phyloP scores from a whole-genome alignment of 2,888 invertebrate genomes.

The Bedellia somnulentella region DNA sequence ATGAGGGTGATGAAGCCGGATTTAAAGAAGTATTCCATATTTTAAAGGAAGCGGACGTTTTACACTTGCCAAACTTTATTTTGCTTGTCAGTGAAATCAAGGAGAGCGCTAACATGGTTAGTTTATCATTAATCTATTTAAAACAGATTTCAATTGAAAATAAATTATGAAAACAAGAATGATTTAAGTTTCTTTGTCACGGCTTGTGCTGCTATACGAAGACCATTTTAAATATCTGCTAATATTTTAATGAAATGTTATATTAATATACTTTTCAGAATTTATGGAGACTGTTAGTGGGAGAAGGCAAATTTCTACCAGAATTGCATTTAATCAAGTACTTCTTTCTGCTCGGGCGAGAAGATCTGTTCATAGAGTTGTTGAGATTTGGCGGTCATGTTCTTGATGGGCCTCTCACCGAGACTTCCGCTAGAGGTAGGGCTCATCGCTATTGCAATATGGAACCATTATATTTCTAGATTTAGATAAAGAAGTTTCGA shows the following conservation, averaged over 20 bases:
- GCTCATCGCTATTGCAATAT: too few relatives aligned
- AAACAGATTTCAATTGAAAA: too few relatives aligned
- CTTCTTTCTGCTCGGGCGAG: constrained; percentile 84
- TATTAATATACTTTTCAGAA: constrained; percentile 52
- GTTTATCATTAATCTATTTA: constrained; percentile 1
- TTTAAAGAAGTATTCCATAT: constrained; percentile 70
- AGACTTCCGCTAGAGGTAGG: constrained; percentile 44
- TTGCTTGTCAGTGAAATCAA: constrained; percentile 78
- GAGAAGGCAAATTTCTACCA: constrained; percentile 78
- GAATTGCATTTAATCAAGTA: constrained; percentile 85
- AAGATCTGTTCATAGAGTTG: constrained; percentile 87
- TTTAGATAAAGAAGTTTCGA: too few relatives aligned
- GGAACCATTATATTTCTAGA: too few relatives aligned
- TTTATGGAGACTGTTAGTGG: constrained; percentile 81
- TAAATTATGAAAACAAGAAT: too few relatives aligned
- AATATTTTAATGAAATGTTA: too few relatives aligned
- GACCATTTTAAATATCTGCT: too few relatives aligned
- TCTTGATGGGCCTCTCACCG: constrained; percentile 38
- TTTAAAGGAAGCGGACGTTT: constrained; percentile 62
- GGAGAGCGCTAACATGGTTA: constrained; percentile 68
- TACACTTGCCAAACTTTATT: constrained; percentile 72
- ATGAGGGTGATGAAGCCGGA: too few relatives aligned
- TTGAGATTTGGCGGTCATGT: constrained; percentile 55
- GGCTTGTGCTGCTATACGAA: too few relatives aligned
- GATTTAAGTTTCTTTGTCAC: too few relatives aligned